A percentile compares a stretch with the other conserved stretches of the same genome.
These are phyloP conservation scores for Hypomecis atomaria DNA, from an alignment of 2,888 invertebrate genomes.

Conservation along the genomic window DNA sequence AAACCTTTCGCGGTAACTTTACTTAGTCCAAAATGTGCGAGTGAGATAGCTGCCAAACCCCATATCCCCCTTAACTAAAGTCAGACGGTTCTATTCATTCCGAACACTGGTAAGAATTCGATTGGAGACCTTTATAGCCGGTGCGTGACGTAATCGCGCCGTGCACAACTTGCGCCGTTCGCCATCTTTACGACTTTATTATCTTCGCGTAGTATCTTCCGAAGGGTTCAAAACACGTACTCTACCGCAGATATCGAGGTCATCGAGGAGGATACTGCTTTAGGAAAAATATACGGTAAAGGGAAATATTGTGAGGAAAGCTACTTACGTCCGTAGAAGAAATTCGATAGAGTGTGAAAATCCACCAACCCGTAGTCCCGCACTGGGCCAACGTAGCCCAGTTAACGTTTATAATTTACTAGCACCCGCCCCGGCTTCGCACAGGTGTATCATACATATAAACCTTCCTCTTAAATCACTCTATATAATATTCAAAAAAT, in stretches of 20 bases:
- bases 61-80: neutral
- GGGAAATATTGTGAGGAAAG: no score
- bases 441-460: no score
- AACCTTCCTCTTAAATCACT: no score
- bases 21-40: neutral
- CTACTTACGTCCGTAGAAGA: no score
- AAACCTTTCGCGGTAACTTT: no score
- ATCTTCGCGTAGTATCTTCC: conserved; percentile 34
- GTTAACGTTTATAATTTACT: no score
- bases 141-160: conserved; percentile 46
- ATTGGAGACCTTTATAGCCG: conserved; percentile 41
- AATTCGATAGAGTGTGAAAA: no score
- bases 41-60: neutral
- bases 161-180: conserved; percentile 36
- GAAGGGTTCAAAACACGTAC: conserved; percentile 21
- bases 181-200: conserved; percentile 45
- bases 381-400: no score
- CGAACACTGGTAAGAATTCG: conserved; percentile 35
- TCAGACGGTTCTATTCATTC: conserved; percentile 12
- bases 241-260: conserved; percentile 23
- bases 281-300: neutral
- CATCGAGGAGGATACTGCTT: conserved; percentile 4
- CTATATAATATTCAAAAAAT: no score
- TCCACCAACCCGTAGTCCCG: no score
- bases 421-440: no score